Conservation (phyloP, 2,888 invertebrate genomes). For the Aquatica leii region DNA sequence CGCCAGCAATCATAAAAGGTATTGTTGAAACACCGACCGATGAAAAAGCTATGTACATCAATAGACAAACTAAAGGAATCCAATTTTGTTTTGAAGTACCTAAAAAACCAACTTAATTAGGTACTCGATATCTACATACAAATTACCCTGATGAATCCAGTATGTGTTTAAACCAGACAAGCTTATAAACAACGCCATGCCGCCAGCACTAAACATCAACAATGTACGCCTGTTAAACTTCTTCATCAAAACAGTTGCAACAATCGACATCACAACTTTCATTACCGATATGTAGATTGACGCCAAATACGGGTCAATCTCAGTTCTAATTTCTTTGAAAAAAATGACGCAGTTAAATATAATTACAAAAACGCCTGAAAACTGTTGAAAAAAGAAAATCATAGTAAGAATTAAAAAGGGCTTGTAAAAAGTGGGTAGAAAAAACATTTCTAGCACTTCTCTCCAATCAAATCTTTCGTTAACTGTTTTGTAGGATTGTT, state of each 20-base stretch:
- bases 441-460: slow-evolving; percentile 59
- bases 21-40: too few species aligned
- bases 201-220: slow-evolving; percentile 62
- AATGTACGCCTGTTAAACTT: slow-evolving; percentile 63
- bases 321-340: slow-evolving; percentile 55
- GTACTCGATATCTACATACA: background rate
- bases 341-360: slow-evolving; percentile 69
- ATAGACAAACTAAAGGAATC: slow-evolving; percentile 62
- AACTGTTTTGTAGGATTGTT: slow-evolving; percentile 58
- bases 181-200: slow-evolving; percentile 65
- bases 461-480: slow-evolving; percentile 50
- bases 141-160: slow-evolving; percentile 52
- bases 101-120: slow-evolving; percentile 39
- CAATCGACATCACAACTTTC: slow-evolving; percentile 64
- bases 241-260: slow-evolving; percentile 64
- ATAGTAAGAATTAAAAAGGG: slow-evolving; percentile 65
- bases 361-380: slow-evolving; percentile 69
- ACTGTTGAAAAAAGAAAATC: slow-evolving; percentile 68
- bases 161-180: slow-evolving; percentile 64
- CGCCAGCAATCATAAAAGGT: too few species aligned
- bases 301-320: slow-evolving; percentile 53
- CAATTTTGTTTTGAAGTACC: slow-evolving; percentile 55
- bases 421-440: slow-evolving; percentile 68
- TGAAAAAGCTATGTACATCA: too few species aligned
- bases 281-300: slow-evolving; percentile 61